A percentile compares a stretch with the other conserved stretches of the same genome.
These are phyloP conservation scores for Calephelis perditalis DNA, from an alignment of 2,888 invertebrate genomes.

Conservation along the genomic window DNA sequence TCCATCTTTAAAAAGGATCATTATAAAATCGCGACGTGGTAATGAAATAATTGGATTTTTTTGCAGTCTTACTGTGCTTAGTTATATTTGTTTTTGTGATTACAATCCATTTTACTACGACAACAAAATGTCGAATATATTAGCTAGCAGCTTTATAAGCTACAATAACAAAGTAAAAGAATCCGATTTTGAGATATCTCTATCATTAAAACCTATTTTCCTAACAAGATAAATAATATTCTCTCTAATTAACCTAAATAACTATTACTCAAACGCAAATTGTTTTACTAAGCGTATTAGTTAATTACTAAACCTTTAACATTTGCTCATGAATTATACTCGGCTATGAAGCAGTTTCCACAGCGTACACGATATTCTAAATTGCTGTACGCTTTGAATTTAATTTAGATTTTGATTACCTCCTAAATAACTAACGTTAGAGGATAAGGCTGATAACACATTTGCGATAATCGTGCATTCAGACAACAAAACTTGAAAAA, in stretches of 20 bases:
- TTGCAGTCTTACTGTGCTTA: too few species aligned
- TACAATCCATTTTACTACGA: too few species aligned
- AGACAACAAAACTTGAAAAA: too few species aligned
- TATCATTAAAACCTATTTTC: neutral
- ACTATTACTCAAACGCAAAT: neutral
- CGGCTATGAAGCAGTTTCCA: slow-evolving; percentile 20
- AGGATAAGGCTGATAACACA: neutral
- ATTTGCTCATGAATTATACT: slow-evolving; percentile 23
- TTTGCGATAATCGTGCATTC: neutral
- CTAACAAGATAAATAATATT: neutral
- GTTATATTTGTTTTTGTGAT: too few species aligned
- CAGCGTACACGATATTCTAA: slow-evolving; percentile 23
- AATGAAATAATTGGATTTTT: too few species aligned
- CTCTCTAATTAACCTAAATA: slow-evolving; percentile 5
- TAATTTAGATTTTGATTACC: slow-evolving; percentile 31
- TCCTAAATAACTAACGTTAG: slow-evolving; percentile 27
- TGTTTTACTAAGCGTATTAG: slow-evolving; percentile 11
- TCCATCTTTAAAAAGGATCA: too few species aligned
- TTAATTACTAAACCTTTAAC: slow-evolving; percentile 18
- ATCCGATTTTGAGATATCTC: too few species aligned
- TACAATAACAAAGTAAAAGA: too few species aligned
- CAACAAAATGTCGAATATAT: too few species aligned
- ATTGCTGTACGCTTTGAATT: slow-evolving; percentile 24
- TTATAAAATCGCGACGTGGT: too few species aligned
- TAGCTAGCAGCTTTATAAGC: too few species aligned